Percentiles rank a stretch among this genome's conserved stretches.
Evolutionary conservation across 2,113 vertebrate species (phyloP).

Genomic region (Grus americana): DNA sequence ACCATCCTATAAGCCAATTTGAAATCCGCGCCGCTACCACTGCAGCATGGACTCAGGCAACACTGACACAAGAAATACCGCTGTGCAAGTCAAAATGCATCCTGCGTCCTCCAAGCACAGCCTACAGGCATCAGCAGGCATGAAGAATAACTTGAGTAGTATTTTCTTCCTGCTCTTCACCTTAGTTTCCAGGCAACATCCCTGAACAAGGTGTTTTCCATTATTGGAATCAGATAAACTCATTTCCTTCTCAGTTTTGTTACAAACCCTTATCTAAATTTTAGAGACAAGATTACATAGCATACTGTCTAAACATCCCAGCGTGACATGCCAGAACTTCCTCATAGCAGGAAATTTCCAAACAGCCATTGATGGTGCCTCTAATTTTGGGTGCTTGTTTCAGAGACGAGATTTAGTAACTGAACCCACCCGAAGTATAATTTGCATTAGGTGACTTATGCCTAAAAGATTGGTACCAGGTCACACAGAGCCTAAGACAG

Average conservation of each 20-base stretch:
- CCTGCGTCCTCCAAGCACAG: not conserved
- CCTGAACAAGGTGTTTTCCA: not conserved
- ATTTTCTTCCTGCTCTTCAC: not conserved
- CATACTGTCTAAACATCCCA: not conserved
- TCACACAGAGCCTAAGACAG: not conserved
- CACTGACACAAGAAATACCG: not conserved
- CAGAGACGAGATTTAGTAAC: not conserved
- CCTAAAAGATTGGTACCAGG: not conserved
- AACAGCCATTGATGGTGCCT: not conserved
- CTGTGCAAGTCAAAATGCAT: not conserved
- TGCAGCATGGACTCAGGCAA: not conserved
- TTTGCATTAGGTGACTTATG: not conserved
- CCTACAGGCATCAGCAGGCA: not conserved
- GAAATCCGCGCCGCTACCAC: not conserved
- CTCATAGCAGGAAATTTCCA: not conserved
- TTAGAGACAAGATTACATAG: not conserved
- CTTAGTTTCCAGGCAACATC: not conserved
- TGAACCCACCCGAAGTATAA: not conserved
- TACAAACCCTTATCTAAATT: not conserved
- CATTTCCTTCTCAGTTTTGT: not conserved
- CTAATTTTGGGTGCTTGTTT: not conserved
- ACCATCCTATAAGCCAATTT: not conserved
- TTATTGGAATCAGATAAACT: not conserved
- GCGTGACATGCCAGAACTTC: not conserved
- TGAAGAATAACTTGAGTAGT: not conserved